Conservation (phyloP, 2,113 vertebrate genomes). For the Desmodus rotundus region DNA sequence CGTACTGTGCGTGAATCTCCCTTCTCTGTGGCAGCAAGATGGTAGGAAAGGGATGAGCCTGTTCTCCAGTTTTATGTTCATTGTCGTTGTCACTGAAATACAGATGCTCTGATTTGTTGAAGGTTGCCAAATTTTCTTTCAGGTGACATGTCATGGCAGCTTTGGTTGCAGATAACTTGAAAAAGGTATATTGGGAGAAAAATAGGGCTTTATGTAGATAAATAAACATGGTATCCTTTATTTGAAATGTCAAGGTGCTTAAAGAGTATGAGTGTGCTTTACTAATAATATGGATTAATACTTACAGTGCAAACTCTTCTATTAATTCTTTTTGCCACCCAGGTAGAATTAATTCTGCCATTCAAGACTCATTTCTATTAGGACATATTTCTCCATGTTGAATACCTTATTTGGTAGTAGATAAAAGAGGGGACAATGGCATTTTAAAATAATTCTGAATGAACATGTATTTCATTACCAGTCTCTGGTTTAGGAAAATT, state of each 20-base stretch:
- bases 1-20: fast-evolving
- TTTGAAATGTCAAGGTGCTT: background rate
- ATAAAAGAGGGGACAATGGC: background rate
- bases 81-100: background rate
- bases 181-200: background rate
- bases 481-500: background rate
- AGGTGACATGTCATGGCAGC: background rate
- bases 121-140: background rate
- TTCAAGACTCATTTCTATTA: background rate
- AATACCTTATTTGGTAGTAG: background rate
- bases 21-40: background rate
- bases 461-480: background rate
- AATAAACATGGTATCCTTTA: background rate
- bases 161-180: background rate
- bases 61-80: background rate
- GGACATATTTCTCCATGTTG: background rate
- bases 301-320: background rate
- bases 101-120: background rate
- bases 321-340: background rate
- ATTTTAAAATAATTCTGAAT: background rate
- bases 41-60: background rate
- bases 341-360: background rate
- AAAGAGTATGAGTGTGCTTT: background rate
- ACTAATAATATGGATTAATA: background rate
- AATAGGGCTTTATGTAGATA: background rate